Conservation (phyloP, 2,113 vertebrate genomes). For the Strigops habroptila region DNA sequence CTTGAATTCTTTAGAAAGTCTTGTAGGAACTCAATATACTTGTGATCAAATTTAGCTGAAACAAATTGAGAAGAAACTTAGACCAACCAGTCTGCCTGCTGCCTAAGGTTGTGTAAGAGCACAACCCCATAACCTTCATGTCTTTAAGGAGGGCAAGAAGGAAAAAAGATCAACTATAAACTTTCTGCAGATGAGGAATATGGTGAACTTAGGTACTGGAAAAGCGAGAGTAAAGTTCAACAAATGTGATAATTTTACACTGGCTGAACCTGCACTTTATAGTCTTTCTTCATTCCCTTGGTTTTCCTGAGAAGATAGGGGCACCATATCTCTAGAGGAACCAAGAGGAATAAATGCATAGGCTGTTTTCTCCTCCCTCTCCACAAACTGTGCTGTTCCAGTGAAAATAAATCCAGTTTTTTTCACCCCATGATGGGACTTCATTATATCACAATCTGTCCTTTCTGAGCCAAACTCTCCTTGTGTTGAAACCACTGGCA, state of each 20-base stretch:
- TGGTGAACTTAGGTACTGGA: not conserved
- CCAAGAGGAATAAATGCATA: not conserved
- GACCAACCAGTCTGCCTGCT: not conserved
- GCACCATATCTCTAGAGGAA: not conserved
- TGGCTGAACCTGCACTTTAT: not conserved
- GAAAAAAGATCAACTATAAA: not conserved
- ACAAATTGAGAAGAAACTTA: too few species aligned
- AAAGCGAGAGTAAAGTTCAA: not conserved
- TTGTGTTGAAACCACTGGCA: constrained; percentile 32
- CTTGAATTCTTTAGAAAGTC: not conserved
- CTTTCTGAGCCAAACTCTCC: not conserved
- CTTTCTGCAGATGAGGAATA: not conserved
- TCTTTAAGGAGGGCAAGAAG: not conserved
- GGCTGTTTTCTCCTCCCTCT: not conserved
- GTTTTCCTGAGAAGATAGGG: not conserved
- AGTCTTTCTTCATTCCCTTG: not conserved
- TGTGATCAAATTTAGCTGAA: not conserved
- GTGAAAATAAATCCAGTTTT: not conserved
- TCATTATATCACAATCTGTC: not conserved
- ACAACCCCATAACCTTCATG: not conserved
- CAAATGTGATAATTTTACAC: not conserved
- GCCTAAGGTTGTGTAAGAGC: not conserved
- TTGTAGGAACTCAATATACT: not conserved
- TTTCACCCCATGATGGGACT: not conserved
- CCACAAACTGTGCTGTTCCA: not conserved